Evolutionary conservation across 1,140 invertebrate species (phyloP).

Genomic region (Leptinotarsa texana): DNA sequence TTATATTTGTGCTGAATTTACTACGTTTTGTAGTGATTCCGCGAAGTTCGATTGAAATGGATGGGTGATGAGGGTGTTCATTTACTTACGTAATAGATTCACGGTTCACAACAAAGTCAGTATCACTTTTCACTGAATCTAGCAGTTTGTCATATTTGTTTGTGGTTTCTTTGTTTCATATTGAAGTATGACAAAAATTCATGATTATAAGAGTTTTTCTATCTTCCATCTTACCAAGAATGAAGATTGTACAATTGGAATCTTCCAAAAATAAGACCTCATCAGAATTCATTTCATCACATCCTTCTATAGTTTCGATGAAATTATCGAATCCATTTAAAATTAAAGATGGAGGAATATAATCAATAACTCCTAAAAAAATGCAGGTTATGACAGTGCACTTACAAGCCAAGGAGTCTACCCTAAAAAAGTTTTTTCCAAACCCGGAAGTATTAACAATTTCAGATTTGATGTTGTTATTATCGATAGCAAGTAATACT

Average conservation of each 20-base stretch:
- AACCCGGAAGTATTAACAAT: conserved; percentile 6
- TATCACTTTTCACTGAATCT: background rate
- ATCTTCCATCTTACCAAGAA: background rate
- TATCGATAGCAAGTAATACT: conserved; percentile 15
- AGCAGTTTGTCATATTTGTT: conserved; percentile 14
- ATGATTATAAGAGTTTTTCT: background rate
- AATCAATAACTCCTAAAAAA: background rate
- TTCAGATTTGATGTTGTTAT: background rate
- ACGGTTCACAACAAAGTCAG: background rate
- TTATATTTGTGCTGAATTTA: conserved; percentile 4
- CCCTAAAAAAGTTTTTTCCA: background rate
- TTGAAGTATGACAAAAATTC: background rate
- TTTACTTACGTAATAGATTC: background rate
- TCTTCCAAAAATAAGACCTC: background rate
- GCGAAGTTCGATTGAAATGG: background rate
- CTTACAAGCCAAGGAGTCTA: conserved; percentile 14
- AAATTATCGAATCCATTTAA: conserved; percentile 11
- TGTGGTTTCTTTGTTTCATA: conserved; percentile 9
- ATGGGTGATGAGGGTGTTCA: conserved; percentile 8
- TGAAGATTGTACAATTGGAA: conserved; percentile 9
- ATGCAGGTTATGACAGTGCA: background rate
- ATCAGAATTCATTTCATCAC: background rate
- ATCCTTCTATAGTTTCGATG: background rate
- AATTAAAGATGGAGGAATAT: conserved; percentile 6
- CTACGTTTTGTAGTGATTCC: background rate